Percentiles rank a stretch among this genome's conserved stretches.
Evolutionary conservation across 2,797 vertebrate genomes (phyloP).

Genomic region (Schizothorax lantsangensis): DNA sequence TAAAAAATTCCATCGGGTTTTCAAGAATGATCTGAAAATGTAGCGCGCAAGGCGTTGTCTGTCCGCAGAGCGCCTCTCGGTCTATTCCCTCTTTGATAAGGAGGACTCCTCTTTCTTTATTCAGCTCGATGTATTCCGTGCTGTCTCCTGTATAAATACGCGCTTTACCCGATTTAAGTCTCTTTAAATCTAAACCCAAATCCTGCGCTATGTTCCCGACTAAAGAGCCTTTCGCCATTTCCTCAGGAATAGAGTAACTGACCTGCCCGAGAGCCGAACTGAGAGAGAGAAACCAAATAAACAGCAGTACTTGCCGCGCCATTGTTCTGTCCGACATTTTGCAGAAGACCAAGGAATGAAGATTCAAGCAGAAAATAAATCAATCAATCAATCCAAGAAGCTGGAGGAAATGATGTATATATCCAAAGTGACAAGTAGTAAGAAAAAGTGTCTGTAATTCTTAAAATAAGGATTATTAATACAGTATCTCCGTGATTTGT

Average conservation of each 20-base stretch:
- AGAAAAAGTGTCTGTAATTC: not conserved
- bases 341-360: not conserved
- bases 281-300: slow-evolving; percentile 71
- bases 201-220: slow-evolving; percentile 82
- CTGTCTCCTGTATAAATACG: slow-evolving; percentile 71
- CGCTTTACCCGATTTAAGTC: slow-evolving; percentile 65
- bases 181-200: slow-evolving; percentile 64
- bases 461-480: not conserved
- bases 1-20: slow-evolving; percentile 43
- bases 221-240: slow-evolving; percentile 80
- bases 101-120: slow-evolving; percentile 65
- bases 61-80: slow-evolving; percentile 52
- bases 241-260: slow-evolving; percentile 87
- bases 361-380: not conserved
- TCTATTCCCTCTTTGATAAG: slow-evolving; percentile 65
- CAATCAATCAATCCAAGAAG: not conserved
- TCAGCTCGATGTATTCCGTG: slow-evolving; percentile 68
- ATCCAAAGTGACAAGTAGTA: not conserved
- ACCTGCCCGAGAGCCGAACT: slow-evolving; percentile 73
- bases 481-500: not conserved
- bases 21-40: slow-evolving; percentile 54
- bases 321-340: slow-evolving; percentile 73
- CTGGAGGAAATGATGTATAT: not conserved
- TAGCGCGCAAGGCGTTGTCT: slow-evolving; percentile 55
- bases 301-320: slow-evolving; percentile 78